phyloP scores from a whole-genome alignment of 2,113 vertebrate genomes.

The Oryzias melastigma region DNA sequence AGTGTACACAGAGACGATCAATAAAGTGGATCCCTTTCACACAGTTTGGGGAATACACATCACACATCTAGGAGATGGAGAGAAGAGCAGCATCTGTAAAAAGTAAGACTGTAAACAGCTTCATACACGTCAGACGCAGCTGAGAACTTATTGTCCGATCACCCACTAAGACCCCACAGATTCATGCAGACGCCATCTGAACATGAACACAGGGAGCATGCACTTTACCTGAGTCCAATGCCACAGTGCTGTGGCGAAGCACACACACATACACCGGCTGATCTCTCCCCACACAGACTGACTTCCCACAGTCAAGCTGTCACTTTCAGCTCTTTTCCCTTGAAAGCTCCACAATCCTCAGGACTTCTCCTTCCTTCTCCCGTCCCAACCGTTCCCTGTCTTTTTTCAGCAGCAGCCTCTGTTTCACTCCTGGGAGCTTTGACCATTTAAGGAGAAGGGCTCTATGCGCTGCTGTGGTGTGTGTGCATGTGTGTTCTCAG shows the following conservation, averaged over 20 bases:
- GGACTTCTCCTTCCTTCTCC: conserved; percentile 70
- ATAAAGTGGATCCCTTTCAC: conserved; percentile 2
- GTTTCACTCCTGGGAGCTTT: conserved; percentile 98
- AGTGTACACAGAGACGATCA: conserved; percentile 8
- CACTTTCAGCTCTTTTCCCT: conserved; percentile 78
- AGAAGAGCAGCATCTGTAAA: conserved; percentile 9
- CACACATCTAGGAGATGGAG: neutral
- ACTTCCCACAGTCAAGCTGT: conserved; percentile 74
- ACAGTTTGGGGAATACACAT: conserved; percentile 3
- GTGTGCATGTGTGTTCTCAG: conserved; percentile 38
- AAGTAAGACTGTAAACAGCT: conserved; percentile 13
- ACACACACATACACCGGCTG: conserved; percentile 20
- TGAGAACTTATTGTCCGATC: conserved; percentile 17
- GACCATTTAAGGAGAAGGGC: conserved; percentile 99
- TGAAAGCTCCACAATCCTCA: conserved; percentile 83
- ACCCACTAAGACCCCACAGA: conserved; percentile 14
- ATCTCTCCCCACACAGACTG: conserved; percentile 33
- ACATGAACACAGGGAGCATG: conserved; percentile 35
- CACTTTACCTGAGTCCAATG: conserved; percentile 78
- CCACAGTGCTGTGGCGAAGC: conserved; percentile 27
- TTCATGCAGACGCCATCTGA: conserved; percentile 21
- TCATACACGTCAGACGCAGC: conserved; percentile 2
- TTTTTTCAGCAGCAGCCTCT: conserved; percentile 87
- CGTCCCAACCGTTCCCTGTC: conserved; percentile 76
- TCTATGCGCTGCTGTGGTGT: conserved; percentile 83